phyloP scores from a whole-genome alignment of 1,140 invertebrate species.

The Euura saliciscinereae region DNA sequence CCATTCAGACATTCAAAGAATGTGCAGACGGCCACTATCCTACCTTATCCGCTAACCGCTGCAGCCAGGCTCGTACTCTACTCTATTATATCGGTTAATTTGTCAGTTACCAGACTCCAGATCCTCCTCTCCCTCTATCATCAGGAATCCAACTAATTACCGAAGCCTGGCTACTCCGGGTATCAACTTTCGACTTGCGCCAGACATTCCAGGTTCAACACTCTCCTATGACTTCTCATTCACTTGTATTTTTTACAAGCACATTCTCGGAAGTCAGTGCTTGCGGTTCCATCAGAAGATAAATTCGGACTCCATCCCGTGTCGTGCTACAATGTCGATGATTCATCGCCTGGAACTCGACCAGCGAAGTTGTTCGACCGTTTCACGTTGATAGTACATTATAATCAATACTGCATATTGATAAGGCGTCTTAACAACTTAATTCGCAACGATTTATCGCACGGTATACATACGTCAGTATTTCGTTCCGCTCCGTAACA shows the following conservation, averaged over 20 bases:
- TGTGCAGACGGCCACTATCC: conserved; percentile 2
- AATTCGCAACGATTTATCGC: conserved; percentile 30
- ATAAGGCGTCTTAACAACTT: conserved; percentile 27
- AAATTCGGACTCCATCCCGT: too few relatives aligned
- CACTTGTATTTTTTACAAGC: too few relatives aligned
- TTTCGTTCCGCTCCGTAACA: not conserved
- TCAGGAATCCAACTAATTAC: conserved; percentile 16
- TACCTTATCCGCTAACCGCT: not conserved
- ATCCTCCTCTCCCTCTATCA: not conserved
- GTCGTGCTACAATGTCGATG: too few relatives aligned
- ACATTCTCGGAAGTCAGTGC: too few relatives aligned
- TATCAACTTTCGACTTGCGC: not conserved
- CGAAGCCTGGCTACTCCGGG: not conserved
- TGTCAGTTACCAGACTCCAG: not conserved
- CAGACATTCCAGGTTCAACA: conserved; percentile 2
- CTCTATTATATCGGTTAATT: conserved; percentile 16
- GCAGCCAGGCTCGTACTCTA: not conserved
- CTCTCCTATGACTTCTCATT: not conserved
- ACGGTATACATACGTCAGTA: not conserved
- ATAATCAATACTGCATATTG: conserved; percentile 35
- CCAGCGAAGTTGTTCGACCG: too few relatives aligned
- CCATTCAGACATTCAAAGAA: conserved; percentile 1
- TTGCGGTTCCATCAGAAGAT: too few relatives aligned
- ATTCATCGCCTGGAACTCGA: too few relatives aligned
- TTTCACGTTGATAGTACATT: not conserved